Evolutionary conservation across 2,113 vertebrate species (phyloP).

Genomic region (Oreochromis niloticus): DNA sequence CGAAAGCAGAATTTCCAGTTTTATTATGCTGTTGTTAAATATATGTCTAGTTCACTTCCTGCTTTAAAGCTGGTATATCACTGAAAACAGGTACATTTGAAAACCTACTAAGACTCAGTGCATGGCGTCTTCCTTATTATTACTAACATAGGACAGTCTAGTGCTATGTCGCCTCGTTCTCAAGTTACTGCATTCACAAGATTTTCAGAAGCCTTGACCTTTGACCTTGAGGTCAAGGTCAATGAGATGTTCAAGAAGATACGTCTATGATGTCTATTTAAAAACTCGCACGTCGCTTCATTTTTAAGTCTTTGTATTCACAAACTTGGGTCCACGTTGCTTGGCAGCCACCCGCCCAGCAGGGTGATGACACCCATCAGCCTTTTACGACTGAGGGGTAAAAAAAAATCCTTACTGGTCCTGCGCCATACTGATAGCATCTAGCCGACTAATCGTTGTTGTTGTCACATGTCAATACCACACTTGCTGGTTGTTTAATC

Average conservation of each 20-base stretch:
- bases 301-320: background rate
- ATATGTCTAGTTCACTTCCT: no score
- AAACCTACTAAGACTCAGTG: no score
- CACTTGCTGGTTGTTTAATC: accelerated
- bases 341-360: background rate
- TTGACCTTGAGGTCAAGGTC: background rate
- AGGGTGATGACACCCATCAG: accelerated
- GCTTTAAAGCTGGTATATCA: no score
- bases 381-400: background rate
- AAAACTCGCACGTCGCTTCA: background rate
- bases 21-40: no score
- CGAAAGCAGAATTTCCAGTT: no score
- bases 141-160: no score
- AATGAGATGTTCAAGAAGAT: background rate
- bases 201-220: no score
- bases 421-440: accelerated
- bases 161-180: no score
- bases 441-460: no score
- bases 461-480: background rate
- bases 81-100: no score
- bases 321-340: background rate
- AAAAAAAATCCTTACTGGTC: background rate
- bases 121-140: no score
- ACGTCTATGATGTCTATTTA: background rate
- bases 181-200: no score